Conservation (phyloP, 1,140 invertebrate genomes). For the Conus betulinus region DNA sequence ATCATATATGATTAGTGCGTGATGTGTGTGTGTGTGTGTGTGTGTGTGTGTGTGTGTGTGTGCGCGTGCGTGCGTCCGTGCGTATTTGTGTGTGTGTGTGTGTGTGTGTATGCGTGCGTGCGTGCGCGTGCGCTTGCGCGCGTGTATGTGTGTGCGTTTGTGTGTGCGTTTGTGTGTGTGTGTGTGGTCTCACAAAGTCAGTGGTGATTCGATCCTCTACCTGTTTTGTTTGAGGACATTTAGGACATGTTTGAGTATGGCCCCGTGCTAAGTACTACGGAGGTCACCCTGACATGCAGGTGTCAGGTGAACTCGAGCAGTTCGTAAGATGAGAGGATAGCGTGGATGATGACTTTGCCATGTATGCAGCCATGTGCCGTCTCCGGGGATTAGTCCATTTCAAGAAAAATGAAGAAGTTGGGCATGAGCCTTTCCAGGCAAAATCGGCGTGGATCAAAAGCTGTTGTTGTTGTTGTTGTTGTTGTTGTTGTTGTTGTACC, state of each 20-base stretch:
- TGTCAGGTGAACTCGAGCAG: neutral
- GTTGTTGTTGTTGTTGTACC: no score
- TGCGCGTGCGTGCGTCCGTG: neutral
- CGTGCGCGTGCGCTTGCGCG: neutral
- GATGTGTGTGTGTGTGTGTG: neutral
- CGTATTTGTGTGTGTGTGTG: neutral
- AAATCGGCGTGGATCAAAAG: no score
- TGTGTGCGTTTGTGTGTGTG: neutral
- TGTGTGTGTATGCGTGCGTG: neutral
- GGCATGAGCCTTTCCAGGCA: no score
- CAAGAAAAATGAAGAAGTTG: no score
- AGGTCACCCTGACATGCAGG: neutral
- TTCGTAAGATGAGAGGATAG: neutral
- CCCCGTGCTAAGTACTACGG: neutral
- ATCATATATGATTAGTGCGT: neutral
- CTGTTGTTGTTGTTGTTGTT: no score
- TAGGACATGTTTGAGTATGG: neutral
- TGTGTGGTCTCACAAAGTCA: neutral
- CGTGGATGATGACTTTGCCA: neutral
- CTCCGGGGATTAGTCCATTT: no score
- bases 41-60: constrained; percentile 15
- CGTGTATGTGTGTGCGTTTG: constrained; percentile 2
- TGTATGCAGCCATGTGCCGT: no score
- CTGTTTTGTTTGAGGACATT: neutral
- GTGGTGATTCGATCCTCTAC: neutral